Evolutionary conservation across 2,888 invertebrate species (phyloP).

Genomic region (Noctua comes): DNA sequence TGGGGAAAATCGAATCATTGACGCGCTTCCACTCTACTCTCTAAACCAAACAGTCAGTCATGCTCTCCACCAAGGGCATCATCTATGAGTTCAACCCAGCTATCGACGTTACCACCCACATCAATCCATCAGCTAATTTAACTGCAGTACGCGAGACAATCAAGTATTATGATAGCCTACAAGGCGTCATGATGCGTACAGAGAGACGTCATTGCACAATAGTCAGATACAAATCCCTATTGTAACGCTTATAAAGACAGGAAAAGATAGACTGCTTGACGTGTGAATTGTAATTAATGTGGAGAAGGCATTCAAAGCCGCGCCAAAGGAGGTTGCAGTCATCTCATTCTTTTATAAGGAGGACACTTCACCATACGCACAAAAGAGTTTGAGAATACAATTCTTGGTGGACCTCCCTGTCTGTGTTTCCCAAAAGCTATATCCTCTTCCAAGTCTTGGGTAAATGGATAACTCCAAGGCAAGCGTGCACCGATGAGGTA

Average conservation of each 20-base stretch:
- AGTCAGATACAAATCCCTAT: slow-evolving; percentile 41
- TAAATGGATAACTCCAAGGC: neutral
- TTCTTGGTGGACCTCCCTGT: neutral
- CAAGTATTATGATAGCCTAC: slow-evolving; percentile 43
- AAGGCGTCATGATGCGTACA: slow-evolving; percentile 32
- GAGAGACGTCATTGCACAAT: slow-evolving; percentile 51
- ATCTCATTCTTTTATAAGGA: neutral
- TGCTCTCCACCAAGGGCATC: neutral
- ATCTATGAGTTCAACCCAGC: neutral
- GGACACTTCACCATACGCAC: neutral
- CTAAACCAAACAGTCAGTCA: neutral
- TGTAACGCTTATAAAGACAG: slow-evolving; percentile 55
- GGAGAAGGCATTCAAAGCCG: neutral
- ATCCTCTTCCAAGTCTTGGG: neutral
- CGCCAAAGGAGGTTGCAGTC: neutral
- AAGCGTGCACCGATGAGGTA: neutral
- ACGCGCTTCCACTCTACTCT: neutral
- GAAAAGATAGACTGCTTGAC: slow-evolving; percentile 30
- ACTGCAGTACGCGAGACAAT: slow-evolving; percentile 28
- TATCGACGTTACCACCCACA: neutral
- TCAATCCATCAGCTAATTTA: neutral
- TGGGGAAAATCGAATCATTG: neutral
- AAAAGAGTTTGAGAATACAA: neutral
- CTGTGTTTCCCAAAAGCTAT: neutral
- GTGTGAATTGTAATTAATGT: slow-evolving; percentile 26